Conservation (phyloP, 2,797 vertebrate genomes). For the Enteromius argenteus region DNA sequence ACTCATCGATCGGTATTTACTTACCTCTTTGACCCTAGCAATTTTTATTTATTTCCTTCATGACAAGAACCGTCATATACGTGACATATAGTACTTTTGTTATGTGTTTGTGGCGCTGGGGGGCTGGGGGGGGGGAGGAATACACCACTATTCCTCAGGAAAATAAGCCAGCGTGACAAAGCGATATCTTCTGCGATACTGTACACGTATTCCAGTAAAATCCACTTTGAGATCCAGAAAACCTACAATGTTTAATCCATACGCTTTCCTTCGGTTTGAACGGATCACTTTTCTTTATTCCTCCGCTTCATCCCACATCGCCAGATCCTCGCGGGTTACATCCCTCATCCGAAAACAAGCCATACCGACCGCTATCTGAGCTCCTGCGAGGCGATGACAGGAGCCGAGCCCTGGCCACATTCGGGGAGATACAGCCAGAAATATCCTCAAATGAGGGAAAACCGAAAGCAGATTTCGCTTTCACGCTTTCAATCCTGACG, state of each 20-base stretch:
- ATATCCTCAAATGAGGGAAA: slow-evolving; percentile 13
- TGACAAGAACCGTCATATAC: slow-evolving; percentile 77
- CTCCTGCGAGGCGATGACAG: slow-evolving; percentile 40
- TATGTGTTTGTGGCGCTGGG: slow-evolving; percentile 56
- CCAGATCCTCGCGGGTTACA: slow-evolving; percentile 57
- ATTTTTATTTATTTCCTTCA: slow-evolving; percentile 83
- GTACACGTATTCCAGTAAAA: slow-evolving; percentile 42
- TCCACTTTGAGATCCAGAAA: slow-evolving; percentile 46
- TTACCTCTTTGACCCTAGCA: slow-evolving; percentile 81
- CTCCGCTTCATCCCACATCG: slow-evolving; percentile 64
- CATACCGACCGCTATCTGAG: slow-evolving; percentile 43
- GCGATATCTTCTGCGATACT: slow-evolving; percentile 38
- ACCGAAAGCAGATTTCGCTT: slow-evolving; percentile 34
- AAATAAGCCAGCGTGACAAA: slow-evolving; percentile 51
- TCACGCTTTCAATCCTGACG: slow-evolving; percentile 34
- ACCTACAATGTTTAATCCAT: slow-evolving; percentile 6
- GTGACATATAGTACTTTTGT: slow-evolving; percentile 62
- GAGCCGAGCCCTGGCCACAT: slow-evolving; percentile 10
- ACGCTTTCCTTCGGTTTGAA: slow-evolving; percentile 48
- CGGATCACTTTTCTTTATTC: slow-evolving; percentile 65
- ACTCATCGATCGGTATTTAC: slow-evolving; percentile 34
- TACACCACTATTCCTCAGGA: slow-evolving; percentile 55
- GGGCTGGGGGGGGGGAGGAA: slow-evolving; percentile 41
- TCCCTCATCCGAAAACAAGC: slow-evolving; percentile 61
- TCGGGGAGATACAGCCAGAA: not conserved